These are phyloP conservation scores for Sparus aurata DNA, from an alignment of 2,797 vertebrate genomes.

Conservation along the genomic window DNA sequence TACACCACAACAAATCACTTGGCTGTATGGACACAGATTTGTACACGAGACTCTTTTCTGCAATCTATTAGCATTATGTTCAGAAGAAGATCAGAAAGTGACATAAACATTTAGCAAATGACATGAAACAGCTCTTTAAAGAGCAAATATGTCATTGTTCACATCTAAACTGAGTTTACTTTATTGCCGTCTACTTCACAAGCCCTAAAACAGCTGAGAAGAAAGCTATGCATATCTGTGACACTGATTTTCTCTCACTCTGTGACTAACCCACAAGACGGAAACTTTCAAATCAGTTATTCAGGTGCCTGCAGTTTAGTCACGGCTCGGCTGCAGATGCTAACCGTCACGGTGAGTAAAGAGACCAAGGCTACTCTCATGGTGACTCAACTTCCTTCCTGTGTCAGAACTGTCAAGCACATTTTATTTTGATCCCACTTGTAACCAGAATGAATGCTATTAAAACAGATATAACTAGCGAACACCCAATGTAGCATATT, in stretches of 20 bases:
- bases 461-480: neutral
- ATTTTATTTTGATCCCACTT: neutral
- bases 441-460: neutral
- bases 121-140: conserved; percentile 5
- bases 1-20: conserved; percentile 29
- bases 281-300: conserved; percentile 26
- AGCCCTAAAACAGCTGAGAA: neutral
- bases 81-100: neutral
- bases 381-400: conserved; percentile 67
- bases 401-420: conserved; percentile 27
- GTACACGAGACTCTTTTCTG: neutral
- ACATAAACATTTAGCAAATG: neutral
- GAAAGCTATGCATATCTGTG: neutral
- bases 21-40: conserved; percentile 4
- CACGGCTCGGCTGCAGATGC: conserved; percentile 16
- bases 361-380: neutral
- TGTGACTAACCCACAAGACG: neutral
- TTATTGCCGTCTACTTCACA: neutral
- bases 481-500: neutral
- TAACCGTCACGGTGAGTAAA: neutral
- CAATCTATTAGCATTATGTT: neutral
- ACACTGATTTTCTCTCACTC: conserved; percentile 25
- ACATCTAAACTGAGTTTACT: neutral
- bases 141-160: neutral
- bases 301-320: conserved; percentile 22